Base-by-base conservation (phyloP, 2,888 invertebrate species). In the Blomia tropicalis region DNA sequence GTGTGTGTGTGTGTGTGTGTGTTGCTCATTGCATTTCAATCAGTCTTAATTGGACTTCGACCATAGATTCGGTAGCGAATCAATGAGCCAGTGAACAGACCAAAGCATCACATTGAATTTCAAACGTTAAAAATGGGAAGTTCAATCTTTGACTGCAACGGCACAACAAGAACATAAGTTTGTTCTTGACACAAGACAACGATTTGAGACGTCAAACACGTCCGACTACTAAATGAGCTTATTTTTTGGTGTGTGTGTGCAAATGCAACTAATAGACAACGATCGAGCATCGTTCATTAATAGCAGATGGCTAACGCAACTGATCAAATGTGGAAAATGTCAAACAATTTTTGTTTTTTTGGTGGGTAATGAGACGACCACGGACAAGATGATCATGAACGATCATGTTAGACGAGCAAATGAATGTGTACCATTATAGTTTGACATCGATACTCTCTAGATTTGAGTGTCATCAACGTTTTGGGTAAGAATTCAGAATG, bases 241-340 rank as follows among this genome's bases (percentile, higher is more conserved):
- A 47, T n/a, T 25, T 7, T 47, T 19, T 47, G 51, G 23, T 47
- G 51, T 47, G 7, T 14, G 22, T 7, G 5, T n/a, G 23, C 7
- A 47, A 47, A n/a, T n/a, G n/a, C n/a, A n/a, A n/a, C n/a, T n/a
- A n/a, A 47, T 22, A 22, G 23, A 7, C 7, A 47, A 47, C 51
- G 51, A 47, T 47, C 51, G 51, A 47, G 51, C 51, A 47, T 47
- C 51, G 51, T 27, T 47, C 51, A 19, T 47, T 47, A 14, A 47
- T 47, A 19, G 51, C 51, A 47, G 51, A 22, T 47, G 51, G 51
- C 27, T 27, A n/a, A 47, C 51, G 51, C 51, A 47, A 47, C 51
- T 47, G 51, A 47, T 47, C 51, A 47, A n/a, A 25, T 47, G 51
- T 47, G 51, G 51, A 47, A 47, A 47, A 47, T 47, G 51, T 47